phyloP scores from a whole-genome alignment of 2,113 vertebrate species.

The Azemiops feae region DNA sequence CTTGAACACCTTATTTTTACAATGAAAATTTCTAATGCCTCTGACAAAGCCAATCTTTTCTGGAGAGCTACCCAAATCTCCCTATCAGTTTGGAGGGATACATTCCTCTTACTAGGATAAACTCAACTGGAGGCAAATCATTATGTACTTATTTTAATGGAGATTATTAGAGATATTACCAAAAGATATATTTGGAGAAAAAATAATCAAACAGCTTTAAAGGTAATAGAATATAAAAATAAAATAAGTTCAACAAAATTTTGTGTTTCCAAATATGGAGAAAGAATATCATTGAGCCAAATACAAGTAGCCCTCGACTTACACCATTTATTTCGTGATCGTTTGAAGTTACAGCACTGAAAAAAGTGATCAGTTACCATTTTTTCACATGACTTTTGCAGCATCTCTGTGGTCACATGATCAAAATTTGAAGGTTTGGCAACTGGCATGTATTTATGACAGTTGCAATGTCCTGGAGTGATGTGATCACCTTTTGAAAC shows the following conservation, averaged over 20 bases:
- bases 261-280: background rate
- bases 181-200: background rate
- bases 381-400: background rate
- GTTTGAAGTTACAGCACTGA: background rate
- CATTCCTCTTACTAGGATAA: background rate
- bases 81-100: background rate
- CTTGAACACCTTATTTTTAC: background rate
- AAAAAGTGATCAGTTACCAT: background rate
- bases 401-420: background rate
- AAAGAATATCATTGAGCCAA: background rate
- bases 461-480: too few relatives aligned
- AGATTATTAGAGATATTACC: background rate
- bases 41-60: background rate
- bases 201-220: background rate
- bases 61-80: too few relatives aligned
- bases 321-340: background rate
- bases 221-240: background rate
- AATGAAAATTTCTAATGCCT: background rate
- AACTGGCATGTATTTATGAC: background rate
- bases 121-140: background rate
- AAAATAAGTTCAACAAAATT: background rate
- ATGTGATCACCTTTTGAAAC: too few relatives aligned
- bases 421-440: background rate
- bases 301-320: background rate
- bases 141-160: background rate